Evolutionary conservation across 2,113 vertebrate genomes (phyloP), one percentile per base, ranked within the genome.

Genomic region (Natator depressus): DNA sequence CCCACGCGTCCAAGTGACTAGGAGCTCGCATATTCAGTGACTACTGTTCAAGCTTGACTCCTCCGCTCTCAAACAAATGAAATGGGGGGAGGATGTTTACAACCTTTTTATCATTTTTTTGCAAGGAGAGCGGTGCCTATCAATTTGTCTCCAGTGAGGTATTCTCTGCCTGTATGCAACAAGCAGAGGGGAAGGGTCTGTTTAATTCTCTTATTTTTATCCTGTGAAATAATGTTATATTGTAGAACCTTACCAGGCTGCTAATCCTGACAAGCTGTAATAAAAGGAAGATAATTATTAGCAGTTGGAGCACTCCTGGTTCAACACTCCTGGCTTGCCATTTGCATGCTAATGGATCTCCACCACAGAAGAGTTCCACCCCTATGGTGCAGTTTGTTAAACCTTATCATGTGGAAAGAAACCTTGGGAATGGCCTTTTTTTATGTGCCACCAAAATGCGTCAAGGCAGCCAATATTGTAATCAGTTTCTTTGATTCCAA

Each of bases 331-430:
- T 72, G 55, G 59, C 89, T 91, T 83, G 24, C 17, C 22, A 49
- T 90, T 94, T 91, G 69, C 84, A 38, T 87, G 78, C 62, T 95
- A 89, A 95, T 80, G 35, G 49, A 1, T 91, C 96, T 93, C 46
- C 49, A 91, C 69, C 0, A 2, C 93, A 84, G 95, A 95, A 85
- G 42, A 96, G 4, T 29, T 25, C 8, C 59, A 38, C 17, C 78
- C 8, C 53, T 46, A 42, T 12, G 29, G 42, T 94, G 38, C 76
- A 78, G 13, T 82, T 90, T 91, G 80, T 94, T 96, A 94, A 86
- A 46, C n/a, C 10, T 24, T 10, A 24, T 12, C 24, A 22, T 93
- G 49, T 50, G 78, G 90, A 81, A 88, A 78, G 49, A 93, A 88
- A 82, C 62, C n/a, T 69, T 62, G 35, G 84, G 82, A 49, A 46